These are phyloP conservation scores for Cladopsammia gracilis DNA, from an alignment of 64 coral and sea anemone genomes.

Conservation along the genomic window DNA sequence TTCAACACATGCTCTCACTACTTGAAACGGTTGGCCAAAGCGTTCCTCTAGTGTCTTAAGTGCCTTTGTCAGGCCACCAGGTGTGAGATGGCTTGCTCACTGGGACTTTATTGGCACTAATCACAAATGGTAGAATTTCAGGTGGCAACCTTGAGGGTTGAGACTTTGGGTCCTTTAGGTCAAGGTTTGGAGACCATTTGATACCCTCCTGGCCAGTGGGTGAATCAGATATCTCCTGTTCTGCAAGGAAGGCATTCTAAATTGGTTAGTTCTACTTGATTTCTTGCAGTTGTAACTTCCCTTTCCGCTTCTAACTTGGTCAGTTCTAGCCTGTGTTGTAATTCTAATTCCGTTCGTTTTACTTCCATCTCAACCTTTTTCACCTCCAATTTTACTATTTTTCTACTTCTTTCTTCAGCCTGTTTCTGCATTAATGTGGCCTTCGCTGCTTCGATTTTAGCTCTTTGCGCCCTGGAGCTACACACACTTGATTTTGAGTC, in stretches of 20 bases:
- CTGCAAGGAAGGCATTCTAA: background rate
- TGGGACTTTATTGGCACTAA: background rate
- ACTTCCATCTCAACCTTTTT: too few species aligned
- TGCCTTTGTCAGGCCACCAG: background rate
- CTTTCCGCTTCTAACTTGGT: conserved; percentile 10
- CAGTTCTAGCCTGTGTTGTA: too few species aligned
- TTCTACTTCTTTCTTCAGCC: too few species aligned
- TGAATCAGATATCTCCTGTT: background rate
- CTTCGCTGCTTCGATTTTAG: too few species aligned
- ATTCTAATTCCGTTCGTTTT: too few species aligned
- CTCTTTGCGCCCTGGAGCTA: too few species aligned
- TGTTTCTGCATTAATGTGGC: too few species aligned
- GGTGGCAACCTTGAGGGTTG: background rate
- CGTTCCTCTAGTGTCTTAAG: too few species aligned
- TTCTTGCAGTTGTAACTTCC: conserved; percentile 4
- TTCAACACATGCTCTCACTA: too few species aligned
- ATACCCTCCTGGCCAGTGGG: background rate
- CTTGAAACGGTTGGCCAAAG: too few species aligned
- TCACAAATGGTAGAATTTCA: background rate
- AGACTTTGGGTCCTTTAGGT: background rate
- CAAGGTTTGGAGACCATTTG: background rate
- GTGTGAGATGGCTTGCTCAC: background rate
- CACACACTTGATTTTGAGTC: too few species aligned
- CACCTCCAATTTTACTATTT: too few species aligned
- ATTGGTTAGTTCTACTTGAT: conserved; percentile 21